Base-by-base conservation (phyloP, 2,797 vertebrate species). In the Protonibea diacanthus region DNA sequence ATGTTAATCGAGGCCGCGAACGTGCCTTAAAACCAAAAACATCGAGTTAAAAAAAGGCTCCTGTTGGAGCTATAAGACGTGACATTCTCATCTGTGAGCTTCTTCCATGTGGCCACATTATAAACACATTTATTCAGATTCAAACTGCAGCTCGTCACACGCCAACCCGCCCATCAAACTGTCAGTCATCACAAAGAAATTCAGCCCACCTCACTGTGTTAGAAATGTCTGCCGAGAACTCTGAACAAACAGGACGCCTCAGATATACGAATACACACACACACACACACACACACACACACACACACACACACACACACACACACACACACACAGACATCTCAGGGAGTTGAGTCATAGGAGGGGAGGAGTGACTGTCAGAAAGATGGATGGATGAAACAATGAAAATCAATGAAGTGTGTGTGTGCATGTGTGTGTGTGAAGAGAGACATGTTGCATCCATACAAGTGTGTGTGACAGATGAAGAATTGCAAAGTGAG, bases 361-460 rank as follows among this genome's bases (percentile, higher is more conserved):
- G 65, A 77, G 51, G 83, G 76, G 85, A 86, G 83, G 83, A 81
- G 80, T 79, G 68, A 81, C 76, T 86, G 87, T 91, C 88, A 87
- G 80, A 42, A 76, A 90, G 88, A 90, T 79, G 87, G 88, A 91
- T 86, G 88, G 84, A 76, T 77, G 71, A 75, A 88, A 88, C 84
- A 88, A 90, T 88, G 79, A 74, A 89, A 90, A 91, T 92, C 88
- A 89, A 88, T 88, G 72, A 88, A 53, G 3, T 83, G 56, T 74
- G 13, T 71, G 27, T 65, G 61, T 72, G n/a, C n/a, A n/a, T n/a
- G 29, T 71, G 57, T 76, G 66, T 75, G 58, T 72, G 72, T 49
- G 57, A n/a, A 49, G 51, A 71, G 70, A 78, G 71, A 81, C 76
- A 78, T 62, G 80, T 77, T 70, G 76, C 69, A 56, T 83, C 60